Evolutionary conservation across 1,140 invertebrate species (phyloP).

Genomic region (Gonatopus flavifemur): DNA sequence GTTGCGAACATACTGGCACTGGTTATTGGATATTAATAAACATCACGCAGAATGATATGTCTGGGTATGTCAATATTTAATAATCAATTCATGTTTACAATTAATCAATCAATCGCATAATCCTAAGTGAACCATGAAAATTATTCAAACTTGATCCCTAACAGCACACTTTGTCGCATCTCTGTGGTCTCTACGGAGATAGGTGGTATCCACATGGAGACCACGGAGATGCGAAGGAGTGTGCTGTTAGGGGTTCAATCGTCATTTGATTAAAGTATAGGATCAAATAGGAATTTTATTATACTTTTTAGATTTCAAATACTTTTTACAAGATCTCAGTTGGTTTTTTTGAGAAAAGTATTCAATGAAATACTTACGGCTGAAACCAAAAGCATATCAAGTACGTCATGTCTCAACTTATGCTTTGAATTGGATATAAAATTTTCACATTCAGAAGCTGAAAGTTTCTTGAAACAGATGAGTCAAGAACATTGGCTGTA

Average conservation of each 20-base stretch:
- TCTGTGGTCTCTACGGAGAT: too few relatives aligned
- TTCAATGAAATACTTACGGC: slow-evolving; percentile 41
- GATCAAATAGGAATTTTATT: background rate
- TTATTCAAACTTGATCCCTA: slow-evolving; percentile 6
- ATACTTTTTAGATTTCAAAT: slow-evolving; percentile 26
- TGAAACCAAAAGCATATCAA: slow-evolving; percentile 28
- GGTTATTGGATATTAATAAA: slow-evolving; percentile 30
- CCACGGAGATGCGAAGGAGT: too few relatives aligned
- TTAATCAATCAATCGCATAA: too few relatives aligned
- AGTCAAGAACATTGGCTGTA: slow-evolving; percentile 36
- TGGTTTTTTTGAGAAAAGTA: slow-evolving; percentile 32
- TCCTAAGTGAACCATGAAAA: too few relatives aligned
- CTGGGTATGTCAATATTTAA: too few relatives aligned
- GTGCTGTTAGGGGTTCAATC: too few relatives aligned
- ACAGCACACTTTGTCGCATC: too few relatives aligned
- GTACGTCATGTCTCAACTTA: slow-evolving; percentile 41
- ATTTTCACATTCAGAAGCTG: slow-evolving; percentile 30
- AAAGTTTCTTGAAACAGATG: slow-evolving; percentile 35
- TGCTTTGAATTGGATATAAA: slow-evolving; percentile 23
- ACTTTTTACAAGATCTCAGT: slow-evolving; percentile 29
- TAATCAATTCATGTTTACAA: too few relatives aligned
- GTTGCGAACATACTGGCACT: slow-evolving; percentile 41
- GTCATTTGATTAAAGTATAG: slow-evolving; percentile 2
- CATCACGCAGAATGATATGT: slow-evolving; percentile 28
- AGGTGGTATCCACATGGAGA: too few relatives aligned